Base-by-base conservation (phyloP, 2,888 invertebrate genomes). In the Glyphotaelius pellucidus region DNA sequence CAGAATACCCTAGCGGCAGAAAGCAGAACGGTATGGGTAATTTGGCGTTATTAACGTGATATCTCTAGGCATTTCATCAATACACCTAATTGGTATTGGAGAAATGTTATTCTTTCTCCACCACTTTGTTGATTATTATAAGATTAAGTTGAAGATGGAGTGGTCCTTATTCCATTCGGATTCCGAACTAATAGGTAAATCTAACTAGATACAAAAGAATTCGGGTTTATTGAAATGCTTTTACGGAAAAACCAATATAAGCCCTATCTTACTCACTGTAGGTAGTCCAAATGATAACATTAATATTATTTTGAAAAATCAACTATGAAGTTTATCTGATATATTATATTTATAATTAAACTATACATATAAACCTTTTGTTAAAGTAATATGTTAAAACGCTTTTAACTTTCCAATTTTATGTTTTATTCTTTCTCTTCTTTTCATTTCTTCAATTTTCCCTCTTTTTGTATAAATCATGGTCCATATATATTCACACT, bases 11-110 rank as follows among this genome's bases (percentile, higher is more conserved):
- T 19, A n/a, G 67, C 67, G 67, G 67, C 25, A 67, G 25, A 67
- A 67, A 67, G n/a, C 67, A 67, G 67, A 67, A 67, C n/a, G 67
- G n/a, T 67, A 67, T 67, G 67, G 67, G 67, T 67, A 67, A 67
- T 67, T 67, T n/a, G 9, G 67, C 67, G 25, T n/a, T 67, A 67
- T 67, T 67, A 67, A 67, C 67, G 67, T 67, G 25, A 67, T 67
- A 67, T 67, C 67, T 67, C 67, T 67, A 67, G 25, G 25, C 67
- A 67, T 67, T 67, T 67, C 25, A 67, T 67, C 67, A 67, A 67
- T 67, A 67, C 67, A 67, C 25, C 25, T 67, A 67, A 67, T 67
- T 67, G 25, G n/a, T 67, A 67, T 25, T 67, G 67, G 7, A 67
- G n/a, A 67, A 67, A 67, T 67, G 67, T 67, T 67, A 5, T 67